Evolutionary conservation across 2,797 vertebrate genomes (phyloP), one percentile per base, ranked within the genome.

Genomic region (Propithecus perrieri): DNA sequence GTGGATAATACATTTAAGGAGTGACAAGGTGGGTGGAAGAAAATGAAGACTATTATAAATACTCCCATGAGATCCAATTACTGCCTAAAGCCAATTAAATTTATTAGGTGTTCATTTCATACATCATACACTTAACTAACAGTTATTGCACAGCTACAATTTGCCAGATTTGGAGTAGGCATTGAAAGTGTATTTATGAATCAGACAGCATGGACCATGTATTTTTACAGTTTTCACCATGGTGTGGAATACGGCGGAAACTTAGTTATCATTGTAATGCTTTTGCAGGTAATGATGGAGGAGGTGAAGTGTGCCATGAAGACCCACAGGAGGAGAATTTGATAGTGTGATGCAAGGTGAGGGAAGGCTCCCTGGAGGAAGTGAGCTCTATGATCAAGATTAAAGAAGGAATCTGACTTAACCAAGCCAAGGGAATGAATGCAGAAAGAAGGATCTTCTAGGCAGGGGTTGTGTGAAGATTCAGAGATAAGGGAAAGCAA

Each of bases 1-100:
- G 41, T 85, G 7, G 83, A 69, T 91, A 88, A 81, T 41, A 53
- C 57, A 50, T 81, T 81, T 91, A 75, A 84, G 46, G 12, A 67
- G 53, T 92, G 81, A 97, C 48, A 85, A 94, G 9, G 65, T 96
- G 48, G 53, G 38, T 96, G 67, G 67, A 26, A 95, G 61, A 79
- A 90, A 96, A 94, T 94, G 55, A 86, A 92, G 22, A 72, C 71
- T 71, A 46, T 91, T 95, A 94, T 74, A 91, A 94, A 96, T 91
- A 59, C 7, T 7, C 55, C 1, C 41, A 14, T 43, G 12, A 94
- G 65, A 89, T 69, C 26, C 67, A 94, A 61, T 96, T 92, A 94
- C 20, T 13, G 24, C 17, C 15, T 53, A 96, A 91, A 71, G 7
- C 33, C 83, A 81, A 75, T 92, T 92, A 94, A 92, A 91, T 96